These are phyloP conservation scores for Orius insidiosus DNA, from an alignment of 1,140 invertebrate genomes.

Conservation along the genomic window DNA sequence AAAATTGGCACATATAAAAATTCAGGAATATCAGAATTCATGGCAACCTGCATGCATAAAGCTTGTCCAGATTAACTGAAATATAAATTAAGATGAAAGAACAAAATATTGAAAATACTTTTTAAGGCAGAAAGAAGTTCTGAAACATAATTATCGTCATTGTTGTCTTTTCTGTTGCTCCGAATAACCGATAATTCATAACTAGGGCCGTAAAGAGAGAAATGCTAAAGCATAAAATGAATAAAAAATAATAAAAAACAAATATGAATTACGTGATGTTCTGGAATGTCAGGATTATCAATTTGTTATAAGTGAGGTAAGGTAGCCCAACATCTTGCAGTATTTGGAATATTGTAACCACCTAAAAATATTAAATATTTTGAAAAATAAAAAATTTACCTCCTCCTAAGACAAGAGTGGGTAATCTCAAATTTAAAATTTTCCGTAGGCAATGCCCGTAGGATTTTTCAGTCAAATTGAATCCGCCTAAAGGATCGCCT, in stretches of 20 bases:
- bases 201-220: conserved; percentile 38
- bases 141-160: neutral
- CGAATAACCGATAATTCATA: conserved; percentile 34
- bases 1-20: no score
- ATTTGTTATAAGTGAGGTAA: conserved; percentile 36
- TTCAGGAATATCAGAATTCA: no score
- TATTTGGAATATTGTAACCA: conserved; percentile 45
- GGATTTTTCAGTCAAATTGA: conserved; percentile 42
- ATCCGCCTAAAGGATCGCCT: conserved; percentile 51
- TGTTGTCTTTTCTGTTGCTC: conserved; percentile 3
- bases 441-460: conserved; percentile 37
- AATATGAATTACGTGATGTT: conserved; percentile 31
- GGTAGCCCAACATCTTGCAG: conserved; percentile 46
- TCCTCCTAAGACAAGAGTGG: conserved; percentile 54
- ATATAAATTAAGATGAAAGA: no score
- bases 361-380: conserved; percentile 27
- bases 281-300: conserved; percentile 41
- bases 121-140: no score
- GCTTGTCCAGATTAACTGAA: no score
- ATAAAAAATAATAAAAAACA: neutral
- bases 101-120: no score
- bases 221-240: conserved; percentile 29
- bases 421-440: conserved; percentile 37
- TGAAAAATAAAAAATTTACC: conserved; percentile 28
- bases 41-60: no score